Percentiles rank a stretch among this genome's conserved stretches.
phyloP scores from a whole-genome alignment of 2,797 vertebrate species.

The Atherinosoma microstoma region DNA sequence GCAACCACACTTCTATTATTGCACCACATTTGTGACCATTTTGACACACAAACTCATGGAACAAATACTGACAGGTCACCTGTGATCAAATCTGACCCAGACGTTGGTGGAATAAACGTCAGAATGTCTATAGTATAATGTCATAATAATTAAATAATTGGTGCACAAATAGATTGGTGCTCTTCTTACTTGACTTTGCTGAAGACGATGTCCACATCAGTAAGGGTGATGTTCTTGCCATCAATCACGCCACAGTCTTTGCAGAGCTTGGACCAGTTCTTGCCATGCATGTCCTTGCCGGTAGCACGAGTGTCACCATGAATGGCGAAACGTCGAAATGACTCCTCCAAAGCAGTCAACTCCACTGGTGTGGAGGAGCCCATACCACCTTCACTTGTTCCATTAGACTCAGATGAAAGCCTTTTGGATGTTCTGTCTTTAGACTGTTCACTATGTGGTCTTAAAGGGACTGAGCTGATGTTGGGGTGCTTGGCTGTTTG shows the following conservation, averaged over 20 bases:
- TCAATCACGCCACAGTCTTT: constrained; percentile 95
- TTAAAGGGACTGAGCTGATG: constrained; percentile 81
- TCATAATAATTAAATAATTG: not conserved
- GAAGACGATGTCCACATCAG: constrained; percentile 97
- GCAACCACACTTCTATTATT: not conserved
- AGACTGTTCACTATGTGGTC: constrained; percentile 85
- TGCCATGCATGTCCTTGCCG: constrained; percentile 94
- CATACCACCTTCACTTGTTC: constrained; percentile 85
- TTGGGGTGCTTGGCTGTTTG: constrained; percentile 85
- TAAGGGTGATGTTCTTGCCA: constrained; percentile 91
- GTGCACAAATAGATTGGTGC: too few relatives aligned
- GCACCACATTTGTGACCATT: not conserved
- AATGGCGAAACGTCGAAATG: constrained; percentile 93
- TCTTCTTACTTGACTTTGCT: constrained; percentile 96
- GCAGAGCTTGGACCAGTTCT: constrained; percentile 98
- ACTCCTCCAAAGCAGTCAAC: constrained; percentile 91
- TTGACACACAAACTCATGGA: not conserved
- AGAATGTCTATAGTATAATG: not conserved
- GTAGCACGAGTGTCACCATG: constrained; percentile 94
- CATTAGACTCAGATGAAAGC: constrained; percentile 89
- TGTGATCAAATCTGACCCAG: too few relatives aligned
- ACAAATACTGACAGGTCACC: not conserved
- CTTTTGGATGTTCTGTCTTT: constrained; percentile 87
- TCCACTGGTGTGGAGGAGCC: constrained; percentile 83
- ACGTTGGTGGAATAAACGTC: not conserved